Base-by-base conservation (phyloP, 2,888 invertebrate species). In the Chromoteleia sp. region DNA sequence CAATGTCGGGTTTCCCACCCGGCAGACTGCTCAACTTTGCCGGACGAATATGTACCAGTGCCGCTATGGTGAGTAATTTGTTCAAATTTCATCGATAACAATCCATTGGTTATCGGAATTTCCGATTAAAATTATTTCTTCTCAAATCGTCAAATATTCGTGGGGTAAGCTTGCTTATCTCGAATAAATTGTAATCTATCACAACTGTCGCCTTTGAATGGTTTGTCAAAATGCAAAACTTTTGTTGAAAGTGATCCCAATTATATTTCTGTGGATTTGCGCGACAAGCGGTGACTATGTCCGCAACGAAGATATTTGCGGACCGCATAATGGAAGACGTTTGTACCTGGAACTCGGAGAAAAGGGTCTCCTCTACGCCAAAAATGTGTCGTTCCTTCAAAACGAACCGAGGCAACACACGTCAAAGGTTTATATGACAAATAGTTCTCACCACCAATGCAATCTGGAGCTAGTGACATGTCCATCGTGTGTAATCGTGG, bases 381-480 rank as follows among this genome's bases (percentile, higher is more conserved):
- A 87, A 63, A 92, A 92, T 79, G 87, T 92, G 2, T 87, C 89
- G 6, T 87, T 89, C 12, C 76, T 85, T 1, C 89, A 86, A 58
- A 88, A 87, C 71, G 82, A 84, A 10, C 84, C 87, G n/a, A 80
- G 85, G 21, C 86, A 87, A 52, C 84, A 87, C 36, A 43, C 75
- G 0, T 68, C 87, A 58, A 84, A 85, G 10, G 52, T 83, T 36
- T 89, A 87, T 80, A 73, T 85, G 67, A 87, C 86, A 15, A 92
- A 91, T 73, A 89, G 90, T 78, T 91, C 91, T 2, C 90, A 91
- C 83, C 92, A 93, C 79, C 93, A 94, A 84, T 95, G 95, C 87
- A 93, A 93, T 82, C 90, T 95, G 67, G 95, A 95, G 89, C 92
- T 95, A 82, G 93, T 95, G 43, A 95, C 95, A 1, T 95, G 95